A percentile compares a stretch with the other conserved stretches of the same genome.
Conservation (phyloP, 1,140 invertebrate species). For the Hyles euphorbiae region DNA sequence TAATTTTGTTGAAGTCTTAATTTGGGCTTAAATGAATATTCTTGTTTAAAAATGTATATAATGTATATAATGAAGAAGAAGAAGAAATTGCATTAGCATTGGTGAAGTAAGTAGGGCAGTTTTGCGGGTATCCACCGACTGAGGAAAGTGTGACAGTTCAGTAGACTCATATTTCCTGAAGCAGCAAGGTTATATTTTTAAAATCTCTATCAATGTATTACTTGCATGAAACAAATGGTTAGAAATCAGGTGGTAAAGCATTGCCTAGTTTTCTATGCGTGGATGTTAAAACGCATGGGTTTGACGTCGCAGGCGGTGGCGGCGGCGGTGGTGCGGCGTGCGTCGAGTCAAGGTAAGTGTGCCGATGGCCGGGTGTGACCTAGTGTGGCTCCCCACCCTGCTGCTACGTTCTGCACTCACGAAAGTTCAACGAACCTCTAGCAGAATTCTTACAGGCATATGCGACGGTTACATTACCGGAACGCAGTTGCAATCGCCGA, state of each 20-base stretch:
- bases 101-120: too few relatives aligned
- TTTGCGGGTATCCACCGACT: too few relatives aligned
- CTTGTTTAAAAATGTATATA: too few relatives aligned
- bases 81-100: too few relatives aligned
- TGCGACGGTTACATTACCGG: slow-evolving; percentile 71
- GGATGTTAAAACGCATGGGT: slow-evolving; percentile 33
- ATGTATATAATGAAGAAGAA: too few relatives aligned
- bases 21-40: too few relatives aligned
- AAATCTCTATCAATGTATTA: background rate
- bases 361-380: slow-evolving; percentile 68
- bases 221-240: slow-evolving; percentile 2
- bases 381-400: slow-evolving; percentile 61
- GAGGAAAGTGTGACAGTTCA: too few relatives aligned
- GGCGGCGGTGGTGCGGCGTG: slow-evolving; percentile 40
- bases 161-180: too few relatives aligned
- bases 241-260: slow-evolving; percentile 26
- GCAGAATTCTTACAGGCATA: slow-evolving; percentile 70
- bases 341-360: slow-evolving; percentile 73
- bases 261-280: slow-evolving; percentile 66
- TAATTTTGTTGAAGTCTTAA: too few relatives aligned
- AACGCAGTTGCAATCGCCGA: slow-evolving; percentile 65
- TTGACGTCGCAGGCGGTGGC: slow-evolving; percentile 15
- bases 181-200: too few relatives aligned
- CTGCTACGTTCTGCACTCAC: slow-evolving; percentile 65
- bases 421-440: slow-evolving; percentile 70